Base-by-base conservation (phyloP, 2,113 vertebrate genomes). In the Guaruba guarouba region DNA sequence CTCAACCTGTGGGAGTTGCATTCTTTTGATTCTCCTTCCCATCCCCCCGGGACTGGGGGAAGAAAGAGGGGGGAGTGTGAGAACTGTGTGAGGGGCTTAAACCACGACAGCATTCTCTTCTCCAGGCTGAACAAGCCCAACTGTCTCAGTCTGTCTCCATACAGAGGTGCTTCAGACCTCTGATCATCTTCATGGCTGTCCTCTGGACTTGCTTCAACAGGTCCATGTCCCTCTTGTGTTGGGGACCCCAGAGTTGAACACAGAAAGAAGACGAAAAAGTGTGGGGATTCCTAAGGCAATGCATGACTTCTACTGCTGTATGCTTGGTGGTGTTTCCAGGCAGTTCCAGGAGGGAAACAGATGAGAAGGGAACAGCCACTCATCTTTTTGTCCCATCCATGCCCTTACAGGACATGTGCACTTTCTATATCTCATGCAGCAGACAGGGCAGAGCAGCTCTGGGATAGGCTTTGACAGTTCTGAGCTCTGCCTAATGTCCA, bases 371-470 rank as follows among this genome's bases (percentile, higher is more conserved):
- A 77, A 13, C 24, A 57, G 12, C 10, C 4, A 35, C 22, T 59
- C 57, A n/a, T 10, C 31, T 87, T 14, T 51, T 78, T 70, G 44
- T 19, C 6, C 23, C 23, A 39, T 28, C 27, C 54, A 7, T 41
- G 31, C 22, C 9, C 63, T 39, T 27, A 27, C 0, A 3, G 28
- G 12, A 14, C 2, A 6, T 12, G 33, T 20, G 29, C 23, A 3
- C 27, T 63, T 78, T 78, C 27, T 15, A 25, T 51, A 24, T 83
- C 55, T 11, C 0, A 2, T 49, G 11, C 7, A 62, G 35, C 9
- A 8, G 89, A 22, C 8, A 43, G 24, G 25, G 51, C 22, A 54
- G 24, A 90, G 25, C 43, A 82, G 15, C 31, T 68, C 61, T 46
- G 1, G 1, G 11, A 17, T 17, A 77, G 49, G 27, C 61, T 57